Conservation (phyloP, 2,113 vertebrate genomes). For the Heterocephalus glaber region DNA sequence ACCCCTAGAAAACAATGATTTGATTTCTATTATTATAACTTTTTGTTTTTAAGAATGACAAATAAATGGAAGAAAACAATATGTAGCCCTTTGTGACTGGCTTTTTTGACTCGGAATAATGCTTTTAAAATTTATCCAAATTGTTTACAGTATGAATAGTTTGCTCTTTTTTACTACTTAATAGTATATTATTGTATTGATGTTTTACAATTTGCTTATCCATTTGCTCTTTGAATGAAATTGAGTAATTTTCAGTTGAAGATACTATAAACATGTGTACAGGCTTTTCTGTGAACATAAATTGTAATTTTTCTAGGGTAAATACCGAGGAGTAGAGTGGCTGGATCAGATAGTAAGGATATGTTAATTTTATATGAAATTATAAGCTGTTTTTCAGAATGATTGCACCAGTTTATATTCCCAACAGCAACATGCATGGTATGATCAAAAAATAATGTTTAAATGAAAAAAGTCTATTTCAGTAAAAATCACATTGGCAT, state of each 20-base stretch:
- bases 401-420: neutral
- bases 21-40: neutral
- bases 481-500: neutral
- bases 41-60: neutral
- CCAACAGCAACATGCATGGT: neutral
- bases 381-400: neutral
- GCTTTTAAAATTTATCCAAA: neutral
- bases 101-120: neutral
- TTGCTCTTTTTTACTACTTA: neutral
- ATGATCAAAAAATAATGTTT: neutral
- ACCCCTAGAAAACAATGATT: neutral
- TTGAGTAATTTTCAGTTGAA: constrained; percentile 6
- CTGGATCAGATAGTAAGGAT: neutral
- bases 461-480: neutral
- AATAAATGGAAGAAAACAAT: neutral
- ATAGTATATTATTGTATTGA: neutral
- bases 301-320: neutral
- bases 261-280: neutral
- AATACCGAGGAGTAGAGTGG: neutral
- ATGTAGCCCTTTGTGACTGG: neutral
- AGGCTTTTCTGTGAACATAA: neutral
- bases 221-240: neutral
- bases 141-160: neutral
- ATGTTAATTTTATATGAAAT: neutral
- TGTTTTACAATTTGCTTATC: neutral